These are phyloP conservation scores for Coranthus polyacanthus DNA, from an alignment of 2,797 vertebrate species.

Conservation along the genomic window DNA sequence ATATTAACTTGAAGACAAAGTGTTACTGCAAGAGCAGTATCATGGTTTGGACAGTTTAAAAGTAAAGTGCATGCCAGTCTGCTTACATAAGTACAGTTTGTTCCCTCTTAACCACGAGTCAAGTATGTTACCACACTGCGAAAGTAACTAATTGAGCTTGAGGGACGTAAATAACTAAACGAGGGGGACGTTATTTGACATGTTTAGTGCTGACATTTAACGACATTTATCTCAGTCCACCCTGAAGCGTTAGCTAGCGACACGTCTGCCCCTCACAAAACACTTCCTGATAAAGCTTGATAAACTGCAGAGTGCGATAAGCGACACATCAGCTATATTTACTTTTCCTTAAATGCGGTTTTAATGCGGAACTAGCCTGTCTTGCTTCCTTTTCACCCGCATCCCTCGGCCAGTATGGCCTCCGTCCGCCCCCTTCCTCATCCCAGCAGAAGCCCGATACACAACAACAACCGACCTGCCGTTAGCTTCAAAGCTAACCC, in stretches of 20 bases:
- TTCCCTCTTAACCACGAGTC: conserved; percentile 3
- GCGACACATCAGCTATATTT: not conserved
- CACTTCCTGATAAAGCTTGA: conserved; percentile 13
- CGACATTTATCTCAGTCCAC: conserved; percentile 5
- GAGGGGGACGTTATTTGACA: not conserved
- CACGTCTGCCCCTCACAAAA: not conserved
- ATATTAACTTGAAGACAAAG: not conserved
- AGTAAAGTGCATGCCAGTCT: conserved; percentile 25
- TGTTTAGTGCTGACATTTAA: conserved; percentile 2
- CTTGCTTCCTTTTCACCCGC: conserved; percentile 61
- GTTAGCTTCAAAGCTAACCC: conserved; percentile 79
- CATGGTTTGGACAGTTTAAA: conserved; percentile 30
- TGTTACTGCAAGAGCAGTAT: not conserved
- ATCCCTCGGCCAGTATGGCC: conserved; percentile 82
- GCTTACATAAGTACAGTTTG: conserved; percentile 51
- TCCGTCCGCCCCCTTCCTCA: conserved; percentile 84
- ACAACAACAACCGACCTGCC: conserved; percentile 73
- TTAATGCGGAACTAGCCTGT: conserved; percentile 55
- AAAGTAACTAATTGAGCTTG: not conserved
- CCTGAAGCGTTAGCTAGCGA: not conserved
- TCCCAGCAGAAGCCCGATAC: conserved; percentile 73
- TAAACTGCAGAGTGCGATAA: not conserved
- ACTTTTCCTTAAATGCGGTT: not conserved
- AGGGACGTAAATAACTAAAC: not conserved
- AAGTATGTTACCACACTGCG: not conserved